Base-by-base conservation (phyloP, 2,797 vertebrate species). In the Scolopax rusticola region DNA sequence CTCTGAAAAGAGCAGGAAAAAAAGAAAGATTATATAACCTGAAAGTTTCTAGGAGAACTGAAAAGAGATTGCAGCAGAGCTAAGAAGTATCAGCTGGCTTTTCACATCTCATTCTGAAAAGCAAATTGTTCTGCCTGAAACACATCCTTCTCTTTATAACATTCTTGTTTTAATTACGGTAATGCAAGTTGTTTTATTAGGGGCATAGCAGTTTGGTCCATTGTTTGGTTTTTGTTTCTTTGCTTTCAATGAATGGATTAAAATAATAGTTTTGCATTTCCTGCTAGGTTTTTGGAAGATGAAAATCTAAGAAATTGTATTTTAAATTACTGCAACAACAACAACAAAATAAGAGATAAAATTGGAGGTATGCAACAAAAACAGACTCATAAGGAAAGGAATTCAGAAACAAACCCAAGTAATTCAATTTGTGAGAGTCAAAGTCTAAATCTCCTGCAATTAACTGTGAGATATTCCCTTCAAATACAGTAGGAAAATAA, bases 1-100 rank as follows among this genome's bases (percentile, higher is more conserved):
- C 98, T 97, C 98, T 99, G 98, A 96, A 98, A 98, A 98, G 81
- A 97, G 98, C 82, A 96, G 97, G 97, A 98, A 97, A 98, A 96
- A 96, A 96, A 97, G 77, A 93, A 93, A 96, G 75, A 97, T 98
- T 97, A 98, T 61, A 92, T 91, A 96, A 96, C 88, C 77, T 92
- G 92, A 95, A 94, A 92, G 57, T 89, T 96, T 92, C 73, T 77
- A 94, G 92, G 67, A 85, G 74, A 87, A 93, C 50, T 79, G 87
- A 88, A 63, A 93, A 93, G 68, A 97, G 71, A 36, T 69, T 79
- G 70, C 53, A 94, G 90, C n/a, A 95, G 47, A 88, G 47, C 28
- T 75, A 91, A 63, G 30, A 91, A 69, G 13, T 71, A 53, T 51
- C 63, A 89, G 67, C 25, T 87, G 57, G 50, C 70, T 89, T 92